A percentile compares a stretch with the other conserved stretches of the same genome.
These are phyloP conservation scores for Chaetodon trifascialis DNA, from an alignment of 2,113 vertebrate species.

Conservation along the genomic window DNA sequence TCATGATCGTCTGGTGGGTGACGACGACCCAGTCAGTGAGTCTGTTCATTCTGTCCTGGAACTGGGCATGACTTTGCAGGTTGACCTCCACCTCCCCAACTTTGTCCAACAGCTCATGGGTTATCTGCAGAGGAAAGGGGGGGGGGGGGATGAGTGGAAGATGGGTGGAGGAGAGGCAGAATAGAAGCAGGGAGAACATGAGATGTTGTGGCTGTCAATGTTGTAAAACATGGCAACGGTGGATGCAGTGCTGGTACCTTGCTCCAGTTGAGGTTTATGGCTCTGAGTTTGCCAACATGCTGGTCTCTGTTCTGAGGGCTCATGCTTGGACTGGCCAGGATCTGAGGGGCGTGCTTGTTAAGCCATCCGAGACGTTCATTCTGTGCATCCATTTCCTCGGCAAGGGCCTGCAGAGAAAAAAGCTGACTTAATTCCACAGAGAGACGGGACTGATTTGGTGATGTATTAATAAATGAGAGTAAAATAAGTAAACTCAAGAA, in stretches of 20 bases:
- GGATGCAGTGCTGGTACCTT: conserved; percentile 75
- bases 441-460: not conserved
- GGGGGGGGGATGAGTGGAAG: not conserved
- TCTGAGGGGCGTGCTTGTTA: conserved; percentile 88
- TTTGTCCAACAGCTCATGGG: conserved; percentile 87
- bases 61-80: conserved; percentile 81
- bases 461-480: not conserved
- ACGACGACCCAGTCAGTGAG: conserved; percentile 82
- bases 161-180: not conserved
- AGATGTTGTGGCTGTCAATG: not conserved
- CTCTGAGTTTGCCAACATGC: conserved; percentile 86
- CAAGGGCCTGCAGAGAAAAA: conserved; percentile 82
- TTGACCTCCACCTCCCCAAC: conserved; percentile 84
- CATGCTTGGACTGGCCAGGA: conserved; percentile 86
- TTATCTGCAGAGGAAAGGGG: conserved; percentile 76
- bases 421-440: conserved; percentile 16
- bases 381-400: conserved; percentile 87
- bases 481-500: not conserved
- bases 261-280: conserved; percentile 90
- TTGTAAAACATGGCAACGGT: not conserved
- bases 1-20: conserved; percentile 77
- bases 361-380: conserved; percentile 90
- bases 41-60: conserved; percentile 82
- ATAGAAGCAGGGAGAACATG: not conserved
- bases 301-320: conserved; percentile 86